These are phyloP conservation scores for Corvus moneduloides DNA, from an alignment of 2,113 vertebrate species.

Conservation along the genomic window DNA sequence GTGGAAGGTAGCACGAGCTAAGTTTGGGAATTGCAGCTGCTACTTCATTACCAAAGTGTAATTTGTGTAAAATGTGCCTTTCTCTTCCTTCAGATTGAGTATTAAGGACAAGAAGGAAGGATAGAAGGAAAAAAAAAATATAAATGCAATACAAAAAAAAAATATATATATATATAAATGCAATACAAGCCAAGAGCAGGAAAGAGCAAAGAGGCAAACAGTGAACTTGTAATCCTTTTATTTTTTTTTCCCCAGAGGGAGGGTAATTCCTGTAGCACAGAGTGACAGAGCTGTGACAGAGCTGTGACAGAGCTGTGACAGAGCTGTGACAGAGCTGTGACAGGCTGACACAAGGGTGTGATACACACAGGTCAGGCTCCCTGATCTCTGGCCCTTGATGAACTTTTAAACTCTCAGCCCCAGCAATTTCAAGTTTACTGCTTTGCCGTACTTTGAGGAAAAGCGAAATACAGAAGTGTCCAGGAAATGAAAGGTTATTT, in stretches of 20 bases:
- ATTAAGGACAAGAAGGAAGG: neutral
- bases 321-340: neutral
- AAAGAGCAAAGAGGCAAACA: neutral
- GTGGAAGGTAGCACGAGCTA: neutral
- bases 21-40: neutral
- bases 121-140: neutral
- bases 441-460: neutral
- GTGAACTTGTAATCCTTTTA: accelerated
- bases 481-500: slow-evolving; percentile 51
- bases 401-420: slow-evolving; percentile 42
- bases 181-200: neutral
- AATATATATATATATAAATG: neutral
- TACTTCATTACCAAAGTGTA: neutral
- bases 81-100: neutral
- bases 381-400: neutral
- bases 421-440: slow-evolving; percentile 2
- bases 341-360: neutral
- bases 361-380: neutral
- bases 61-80: neutral
- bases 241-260: neutral
- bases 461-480: neutral
- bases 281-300: too few relatives aligned
- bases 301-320: neutral
- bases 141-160: neutral
- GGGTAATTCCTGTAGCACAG: neutral